Evolutionary conservation across 1,140 invertebrate species (phyloP).

Genomic region (Chlorops oryzae): DNA sequence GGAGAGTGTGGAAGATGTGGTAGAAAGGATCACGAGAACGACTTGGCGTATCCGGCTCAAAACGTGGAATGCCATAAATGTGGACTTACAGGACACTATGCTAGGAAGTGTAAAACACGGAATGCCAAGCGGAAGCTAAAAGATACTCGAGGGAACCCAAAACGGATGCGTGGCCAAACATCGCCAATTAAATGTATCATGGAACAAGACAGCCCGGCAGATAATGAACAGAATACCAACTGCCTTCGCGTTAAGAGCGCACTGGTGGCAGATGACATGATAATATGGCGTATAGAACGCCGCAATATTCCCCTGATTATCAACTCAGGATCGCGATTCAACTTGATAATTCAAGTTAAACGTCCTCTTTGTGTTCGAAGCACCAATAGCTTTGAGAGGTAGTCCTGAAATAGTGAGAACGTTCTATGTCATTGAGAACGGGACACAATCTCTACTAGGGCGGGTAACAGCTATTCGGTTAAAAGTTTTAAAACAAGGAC

Average conservation of each 20-base stretch:
- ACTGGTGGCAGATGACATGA: no score
- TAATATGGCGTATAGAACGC: neutral
- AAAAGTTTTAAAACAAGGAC: neutral
- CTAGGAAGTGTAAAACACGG: neutral
- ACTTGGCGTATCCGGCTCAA: neutral
- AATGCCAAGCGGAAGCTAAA: no score
- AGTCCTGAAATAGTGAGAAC: neutral
- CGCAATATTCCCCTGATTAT: neutral
- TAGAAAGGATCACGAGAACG: conserved; percentile 10
- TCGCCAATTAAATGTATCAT: neutral
- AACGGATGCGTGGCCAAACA: no score
- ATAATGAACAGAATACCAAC: neutral
- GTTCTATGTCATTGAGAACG: conserved; percentile 9
- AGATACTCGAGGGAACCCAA: no score
- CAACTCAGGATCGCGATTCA: neutral
- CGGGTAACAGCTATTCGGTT: neutral
- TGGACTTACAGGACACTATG: neutral
- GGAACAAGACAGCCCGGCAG: neutral
- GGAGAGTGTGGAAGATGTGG: conserved; percentile 13
- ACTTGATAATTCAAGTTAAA: neutral
- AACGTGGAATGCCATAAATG: conserved; percentile 1
- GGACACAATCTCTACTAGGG: conserved; percentile 5
- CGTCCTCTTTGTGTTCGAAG: conserved; percentile 1
- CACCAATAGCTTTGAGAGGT: conserved; percentile 20
- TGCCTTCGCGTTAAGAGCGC: no score